phyloP scores from a whole-genome alignment of 53 echinoderm and acorn worm genomes.

The Paracentrotus lividus region DNA sequence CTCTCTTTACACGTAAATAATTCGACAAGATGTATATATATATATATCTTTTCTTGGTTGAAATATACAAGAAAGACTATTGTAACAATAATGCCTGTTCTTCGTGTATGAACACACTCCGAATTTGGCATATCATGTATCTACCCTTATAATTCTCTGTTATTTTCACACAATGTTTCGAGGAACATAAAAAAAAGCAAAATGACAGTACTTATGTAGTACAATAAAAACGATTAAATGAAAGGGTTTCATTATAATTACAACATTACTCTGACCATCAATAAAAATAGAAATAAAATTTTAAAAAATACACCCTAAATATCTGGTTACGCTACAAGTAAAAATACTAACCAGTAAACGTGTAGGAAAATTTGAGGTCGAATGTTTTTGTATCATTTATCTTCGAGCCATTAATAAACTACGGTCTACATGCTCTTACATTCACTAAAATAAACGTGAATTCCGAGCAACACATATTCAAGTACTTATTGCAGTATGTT shows the following conservation, averaged over 20 bases:
- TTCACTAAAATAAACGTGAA: background rate
- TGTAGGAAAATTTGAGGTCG: background rate
- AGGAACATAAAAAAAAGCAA: background rate
- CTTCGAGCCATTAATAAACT: background rate
- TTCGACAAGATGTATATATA: conserved; percentile 14
- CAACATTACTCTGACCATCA: too few relatives aligned
- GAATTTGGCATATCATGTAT: background rate
- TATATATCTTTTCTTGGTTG: conserved; percentile 21
- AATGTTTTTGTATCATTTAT: background rate
- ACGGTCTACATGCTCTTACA: background rate
- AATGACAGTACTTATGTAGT: background rate
- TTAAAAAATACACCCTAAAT: too few relatives aligned
- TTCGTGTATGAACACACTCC: background rate
- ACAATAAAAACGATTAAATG: background rate
- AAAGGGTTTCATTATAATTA: too few relatives aligned
- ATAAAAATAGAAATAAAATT: too few relatives aligned
- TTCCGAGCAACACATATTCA: background rate
- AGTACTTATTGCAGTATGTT: conserved; percentile 39
- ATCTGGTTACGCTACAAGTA: background rate
- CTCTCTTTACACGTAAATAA: background rate
- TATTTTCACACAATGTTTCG: background rate
- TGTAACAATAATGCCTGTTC: background rate
- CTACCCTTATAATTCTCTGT: background rate
- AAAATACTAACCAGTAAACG: background rate
- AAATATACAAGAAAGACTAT: conserved; percentile 68